Evolutionary conservation across 2,113 vertebrate genomes (phyloP).

Genomic region (Dasypus novemcinctus): DNA sequence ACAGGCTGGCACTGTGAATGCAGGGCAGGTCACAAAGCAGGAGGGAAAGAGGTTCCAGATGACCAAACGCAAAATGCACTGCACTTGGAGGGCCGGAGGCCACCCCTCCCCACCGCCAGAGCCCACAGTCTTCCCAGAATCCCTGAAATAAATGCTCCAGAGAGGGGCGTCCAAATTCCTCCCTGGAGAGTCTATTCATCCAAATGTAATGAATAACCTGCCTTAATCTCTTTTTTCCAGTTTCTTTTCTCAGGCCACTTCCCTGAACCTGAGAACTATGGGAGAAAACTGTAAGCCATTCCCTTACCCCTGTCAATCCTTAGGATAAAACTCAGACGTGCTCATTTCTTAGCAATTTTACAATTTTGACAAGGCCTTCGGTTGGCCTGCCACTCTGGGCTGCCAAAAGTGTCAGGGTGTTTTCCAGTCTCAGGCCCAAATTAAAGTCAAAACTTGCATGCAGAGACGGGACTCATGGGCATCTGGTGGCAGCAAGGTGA

Average conservation of each 20-base stretch:
- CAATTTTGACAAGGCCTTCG: background rate
- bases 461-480: background rate
- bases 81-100: background rate
- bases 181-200: conserved; percentile 17
- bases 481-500: background rate
- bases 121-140: background rate
- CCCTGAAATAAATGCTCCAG: conserved; percentile 2
- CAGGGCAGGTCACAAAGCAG: background rate
- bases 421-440: background rate
- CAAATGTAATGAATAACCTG: conserved; percentile 2
- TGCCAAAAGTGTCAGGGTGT: background rate
- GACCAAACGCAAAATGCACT: background rate
- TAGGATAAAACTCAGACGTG: conserved; percentile 3
- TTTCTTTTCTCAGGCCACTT: background rate
- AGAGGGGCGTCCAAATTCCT: conserved; percentile 1
- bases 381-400: background rate
- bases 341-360: conserved; percentile 2
- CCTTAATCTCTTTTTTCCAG: background rate
- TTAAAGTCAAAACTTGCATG: background rate
- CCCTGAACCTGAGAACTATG: background rate
- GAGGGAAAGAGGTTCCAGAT: background rate
- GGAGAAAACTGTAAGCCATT: background rate
- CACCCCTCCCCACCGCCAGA: background rate
- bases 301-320: background rate
- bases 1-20: background rate